Evolutionary conservation across 2,888 invertebrate genomes (phyloP).

Genomic region (Polymixis flavicincta): DNA sequence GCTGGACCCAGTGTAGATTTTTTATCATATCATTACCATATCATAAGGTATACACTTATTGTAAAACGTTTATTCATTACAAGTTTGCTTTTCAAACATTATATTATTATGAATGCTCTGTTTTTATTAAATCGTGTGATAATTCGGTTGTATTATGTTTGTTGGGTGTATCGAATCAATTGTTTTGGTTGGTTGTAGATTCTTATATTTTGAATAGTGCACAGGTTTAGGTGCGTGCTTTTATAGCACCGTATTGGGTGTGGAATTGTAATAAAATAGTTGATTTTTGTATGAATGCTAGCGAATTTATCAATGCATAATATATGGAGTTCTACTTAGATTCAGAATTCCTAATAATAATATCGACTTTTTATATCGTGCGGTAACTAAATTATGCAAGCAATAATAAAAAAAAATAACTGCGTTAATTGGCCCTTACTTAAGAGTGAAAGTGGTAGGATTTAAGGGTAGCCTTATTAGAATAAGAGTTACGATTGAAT

Average conservation of each 20-base stretch:
- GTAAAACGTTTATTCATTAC: conserved; percentile 74
- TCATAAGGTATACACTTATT: conserved; percentile 82
- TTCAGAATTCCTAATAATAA: conserved; percentile 51
- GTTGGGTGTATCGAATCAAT: conserved; percentile 55
- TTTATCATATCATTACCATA: conserved; percentile 90
- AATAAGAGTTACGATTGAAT: conserved; percentile 83
- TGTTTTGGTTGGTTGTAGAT: conserved; percentile 51
- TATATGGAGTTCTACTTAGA: conserved; percentile 57
- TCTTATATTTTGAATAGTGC: conserved; percentile 46
- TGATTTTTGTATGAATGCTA: conserved; percentile 62
- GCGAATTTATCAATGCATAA: conserved; percentile 69
- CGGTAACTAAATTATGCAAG: conserved; percentile 67
- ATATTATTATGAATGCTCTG: conserved; percentile 34
- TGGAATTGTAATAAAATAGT: conserved; percentile 53
- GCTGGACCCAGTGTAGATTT: conserved; percentile 88
- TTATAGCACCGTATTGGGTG: conserved; percentile 52
- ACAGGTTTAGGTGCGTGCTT: conserved; percentile 55
- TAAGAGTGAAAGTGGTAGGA: conserved; percentile 81
- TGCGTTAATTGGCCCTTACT: conserved; percentile 77
- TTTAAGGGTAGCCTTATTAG: conserved; percentile 90
- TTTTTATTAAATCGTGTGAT: conserved; percentile 52
- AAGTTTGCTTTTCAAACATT: conserved; percentile 68
- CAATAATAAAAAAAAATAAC: conserved; percentile 75
- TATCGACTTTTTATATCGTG: conserved; percentile 56
- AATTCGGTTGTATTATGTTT: conserved; percentile 47